A percentile compares a stretch with the other conserved stretches of the same genome.
Conservation (phyloP, 2,888 invertebrate genomes). For the Clepsis dumicolana region DNA sequence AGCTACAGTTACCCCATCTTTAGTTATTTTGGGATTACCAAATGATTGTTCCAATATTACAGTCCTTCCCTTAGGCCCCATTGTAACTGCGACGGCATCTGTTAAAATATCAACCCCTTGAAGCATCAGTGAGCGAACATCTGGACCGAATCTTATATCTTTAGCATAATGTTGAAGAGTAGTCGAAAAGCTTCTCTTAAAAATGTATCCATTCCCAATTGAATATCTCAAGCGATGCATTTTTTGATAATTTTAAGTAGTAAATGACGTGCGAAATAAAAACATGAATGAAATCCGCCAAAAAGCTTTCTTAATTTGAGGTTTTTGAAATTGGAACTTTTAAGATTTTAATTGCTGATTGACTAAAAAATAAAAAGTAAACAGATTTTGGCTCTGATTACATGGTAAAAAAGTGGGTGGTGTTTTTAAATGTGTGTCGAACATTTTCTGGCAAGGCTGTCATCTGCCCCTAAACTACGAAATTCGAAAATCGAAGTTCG, state of each 20-base stretch:
- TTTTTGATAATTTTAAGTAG: constrained; percentile 34
- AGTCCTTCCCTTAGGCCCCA: constrained; percentile 99
- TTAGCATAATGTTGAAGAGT: constrained; percentile 89
- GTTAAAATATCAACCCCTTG: constrained; percentile 99
- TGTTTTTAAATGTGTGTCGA: not conserved
- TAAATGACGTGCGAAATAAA: not conserved
- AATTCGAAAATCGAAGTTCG: no score
- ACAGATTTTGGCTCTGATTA: not conserved
- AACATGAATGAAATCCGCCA: constrained; percentile 2
- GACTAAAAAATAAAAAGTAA: not conserved
- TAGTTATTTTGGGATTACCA: constrained; percentile 99
- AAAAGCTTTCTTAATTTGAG: not conserved
- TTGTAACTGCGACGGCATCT: constrained; percentile 99
- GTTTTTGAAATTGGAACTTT: constrained; percentile 6
- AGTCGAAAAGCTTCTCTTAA: constrained; percentile 46
- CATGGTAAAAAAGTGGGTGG: no score
- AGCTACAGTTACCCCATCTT: constrained; percentile 99
- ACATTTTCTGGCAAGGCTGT: not conserved
- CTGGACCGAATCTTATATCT: constrained; percentile 98
- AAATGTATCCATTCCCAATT: constrained; percentile 43
- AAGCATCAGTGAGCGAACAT: constrained; percentile 97
- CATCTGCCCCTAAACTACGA: no score
- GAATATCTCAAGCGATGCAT: constrained; percentile 59
- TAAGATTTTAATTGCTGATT: not conserved
- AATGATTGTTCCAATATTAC: constrained; percentile 99